Evolutionary conservation across 2,113 vertebrate species (phyloP).

Genomic region (Mola mola): DNA sequence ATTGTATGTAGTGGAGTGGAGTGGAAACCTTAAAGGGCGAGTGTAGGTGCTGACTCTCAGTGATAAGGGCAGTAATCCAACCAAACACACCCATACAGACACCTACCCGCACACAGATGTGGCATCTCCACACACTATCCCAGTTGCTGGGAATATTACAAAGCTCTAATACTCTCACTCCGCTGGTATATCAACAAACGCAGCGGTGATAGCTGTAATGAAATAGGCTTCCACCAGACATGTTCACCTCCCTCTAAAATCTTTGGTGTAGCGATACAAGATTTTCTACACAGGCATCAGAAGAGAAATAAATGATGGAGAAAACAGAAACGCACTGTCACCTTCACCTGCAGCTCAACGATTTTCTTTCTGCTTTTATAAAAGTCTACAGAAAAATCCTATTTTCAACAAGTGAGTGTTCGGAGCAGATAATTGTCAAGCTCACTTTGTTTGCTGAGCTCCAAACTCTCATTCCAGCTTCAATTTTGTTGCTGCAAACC

Average conservation of each 20-base stretch:
- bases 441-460: constrained; percentile 32
- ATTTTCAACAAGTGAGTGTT: constrained; percentile 14
- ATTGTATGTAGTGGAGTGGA: constrained; percentile 19
- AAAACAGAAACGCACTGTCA: constrained; percentile 1
- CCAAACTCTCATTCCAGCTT: constrained; percentile 40
- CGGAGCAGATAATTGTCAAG: constrained; percentile 29
- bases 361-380: constrained; percentile 3
- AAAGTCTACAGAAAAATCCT: constrained; percentile 6
- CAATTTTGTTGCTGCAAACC: constrained; percentile 22
- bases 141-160: constrained; percentile 1
- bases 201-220: neutral
- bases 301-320: too few relatives aligned
- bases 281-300: too few relatives aligned
- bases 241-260: too few relatives aligned
- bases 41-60: constrained; percentile 21
- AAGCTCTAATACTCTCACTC: constrained; percentile 8
- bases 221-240: too few relatives aligned
- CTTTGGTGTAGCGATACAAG: too few relatives aligned
- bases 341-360: constrained; percentile 1
- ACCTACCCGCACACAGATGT: constrained; percentile 7
- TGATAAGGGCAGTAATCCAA: constrained; percentile 35
- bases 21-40: constrained; percentile 17
- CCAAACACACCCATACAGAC: constrained; percentile 2
- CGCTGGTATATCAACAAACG: constrained; percentile 15
- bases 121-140: neutral